Conservation (phyloP, 2,113 vertebrate genomes). For the Pardalotus punctatus region DNA sequence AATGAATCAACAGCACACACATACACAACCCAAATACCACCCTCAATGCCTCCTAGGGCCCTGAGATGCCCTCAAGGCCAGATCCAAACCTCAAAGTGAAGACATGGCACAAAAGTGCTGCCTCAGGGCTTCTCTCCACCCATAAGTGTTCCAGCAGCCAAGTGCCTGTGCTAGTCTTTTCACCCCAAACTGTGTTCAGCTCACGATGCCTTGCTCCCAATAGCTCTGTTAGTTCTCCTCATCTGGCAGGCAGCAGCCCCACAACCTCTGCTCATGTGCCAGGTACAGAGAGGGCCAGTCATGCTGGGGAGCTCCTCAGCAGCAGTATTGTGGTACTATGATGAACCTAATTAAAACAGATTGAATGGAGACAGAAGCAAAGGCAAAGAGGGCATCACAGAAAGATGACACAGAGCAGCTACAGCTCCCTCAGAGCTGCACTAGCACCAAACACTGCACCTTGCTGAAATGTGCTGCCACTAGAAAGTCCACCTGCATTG, state of each 20-base stretch:
- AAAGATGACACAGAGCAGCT: not conserved
- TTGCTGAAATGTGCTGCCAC: not conserved
- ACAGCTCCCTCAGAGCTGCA: not conserved
- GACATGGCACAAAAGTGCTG: not conserved
- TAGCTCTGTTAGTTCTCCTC: not conserved
- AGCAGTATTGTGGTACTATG: not conserved
- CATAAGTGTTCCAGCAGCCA: fast-evolving
- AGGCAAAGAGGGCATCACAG: not conserved
- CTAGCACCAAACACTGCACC: not conserved
- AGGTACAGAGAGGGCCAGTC: not conserved
- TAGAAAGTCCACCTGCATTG: not conserved
- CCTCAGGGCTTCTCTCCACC: not conserved
- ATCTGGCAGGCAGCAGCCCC: not conserved
- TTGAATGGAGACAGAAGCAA: not conserved
- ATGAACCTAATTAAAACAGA: not conserved
- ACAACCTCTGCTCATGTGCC: not conserved
- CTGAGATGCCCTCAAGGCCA: not conserved
- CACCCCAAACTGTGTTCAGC: not conserved
- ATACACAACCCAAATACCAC: fast-evolving
- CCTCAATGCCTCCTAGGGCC: not conserved
- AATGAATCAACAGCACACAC: not conserved
- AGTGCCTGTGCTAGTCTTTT: not conserved
- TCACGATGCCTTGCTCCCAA: not conserved
- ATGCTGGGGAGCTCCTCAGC: not conserved
- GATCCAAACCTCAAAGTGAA: not conserved